Evolutionary conservation across 2,797 vertebrate genomes (phyloP).

Genomic region (Cirrhinus mrigala): DNA sequence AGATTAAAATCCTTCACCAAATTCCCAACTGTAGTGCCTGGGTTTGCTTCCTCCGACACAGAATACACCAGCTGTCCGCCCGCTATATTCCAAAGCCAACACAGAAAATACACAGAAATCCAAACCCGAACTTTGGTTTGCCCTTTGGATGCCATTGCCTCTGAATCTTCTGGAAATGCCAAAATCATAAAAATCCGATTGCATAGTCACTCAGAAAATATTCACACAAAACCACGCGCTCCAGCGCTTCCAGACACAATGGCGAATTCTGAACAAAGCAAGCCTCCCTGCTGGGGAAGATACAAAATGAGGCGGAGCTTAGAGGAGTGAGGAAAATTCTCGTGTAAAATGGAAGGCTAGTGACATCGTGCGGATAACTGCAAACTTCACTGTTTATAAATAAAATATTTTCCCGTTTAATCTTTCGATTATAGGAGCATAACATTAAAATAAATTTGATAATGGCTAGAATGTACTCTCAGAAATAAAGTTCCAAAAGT

Average conservation of each 20-base stretch:
- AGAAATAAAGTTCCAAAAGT: no score
- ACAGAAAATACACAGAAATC: constrained; percentile 19
- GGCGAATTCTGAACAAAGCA: constrained; percentile 59
- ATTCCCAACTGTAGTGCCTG: constrained; percentile 78
- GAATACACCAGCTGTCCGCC: constrained; percentile 76
- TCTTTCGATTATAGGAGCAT: background rate
- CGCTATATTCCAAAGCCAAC: constrained; percentile 60
- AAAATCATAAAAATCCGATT: constrained; percentile 7
- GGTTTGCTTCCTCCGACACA: constrained; percentile 76
- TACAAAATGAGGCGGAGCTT: constrained; percentile 51
- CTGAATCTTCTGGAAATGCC: background rate
- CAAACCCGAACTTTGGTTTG: constrained; percentile 3
- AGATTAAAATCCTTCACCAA: constrained; percentile 79
- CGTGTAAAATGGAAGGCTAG: background rate
- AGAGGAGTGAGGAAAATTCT: background rate
- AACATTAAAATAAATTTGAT: background rate
- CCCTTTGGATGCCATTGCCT: constrained; percentile 33
- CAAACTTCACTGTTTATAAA: background rate
- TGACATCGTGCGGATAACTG: constrained; percentile 53
- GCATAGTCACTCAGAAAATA: background rate
- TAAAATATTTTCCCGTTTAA: background rate
- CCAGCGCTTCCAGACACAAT: constrained; percentile 36
- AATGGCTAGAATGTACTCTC: background rate
- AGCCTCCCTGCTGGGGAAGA: constrained; percentile 28
- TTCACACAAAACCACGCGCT: background rate